Evolutionary conservation across 2,888 invertebrate species (phyloP).

Genomic region (Netelia fuscicornis): DNA sequence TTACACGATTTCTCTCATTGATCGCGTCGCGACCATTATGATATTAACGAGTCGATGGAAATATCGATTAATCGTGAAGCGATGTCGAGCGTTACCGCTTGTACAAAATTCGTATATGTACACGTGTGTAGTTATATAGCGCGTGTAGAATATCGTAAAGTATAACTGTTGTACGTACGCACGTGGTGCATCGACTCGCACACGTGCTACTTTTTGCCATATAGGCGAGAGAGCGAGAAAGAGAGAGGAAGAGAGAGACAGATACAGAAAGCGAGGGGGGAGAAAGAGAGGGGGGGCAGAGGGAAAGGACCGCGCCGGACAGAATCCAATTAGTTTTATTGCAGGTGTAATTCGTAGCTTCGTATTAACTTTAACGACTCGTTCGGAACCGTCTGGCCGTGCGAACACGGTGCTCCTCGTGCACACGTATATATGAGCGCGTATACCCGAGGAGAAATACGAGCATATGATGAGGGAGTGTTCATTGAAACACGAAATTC

Average conservation of each 20-base stretch:
- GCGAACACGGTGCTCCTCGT: conserved; percentile 6
- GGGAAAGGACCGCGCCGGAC: conserved; percentile 58
- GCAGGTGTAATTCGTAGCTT: conserved; percentile 69
- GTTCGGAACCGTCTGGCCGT: conserved; percentile 58
- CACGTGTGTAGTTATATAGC: conserved; percentile 9
- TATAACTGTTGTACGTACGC: conserved; percentile 31
- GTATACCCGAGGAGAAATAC: neutral
- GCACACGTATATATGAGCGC: neutral
- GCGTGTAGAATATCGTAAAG: conserved; percentile 8
- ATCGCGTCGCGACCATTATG: conserved; percentile 34
- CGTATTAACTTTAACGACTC: conserved; percentile 70
- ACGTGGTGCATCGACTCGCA: conserved; percentile 22
- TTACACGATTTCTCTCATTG: conserved; percentile 26
- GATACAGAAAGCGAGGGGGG: neutral
- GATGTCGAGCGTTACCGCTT: neutral
- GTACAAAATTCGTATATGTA: conserved; percentile 19
- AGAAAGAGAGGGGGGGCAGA: neutral
- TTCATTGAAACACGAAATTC: conserved; percentile 68
- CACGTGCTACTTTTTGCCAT: conserved; percentile 55
- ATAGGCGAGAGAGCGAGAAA: conserved; percentile 43
- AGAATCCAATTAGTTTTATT: conserved; percentile 71
- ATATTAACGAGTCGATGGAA: conserved; percentile 55
- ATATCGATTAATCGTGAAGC: conserved; percentile 61
- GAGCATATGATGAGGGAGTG: conserved; percentile 16
- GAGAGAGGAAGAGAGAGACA: conserved; percentile 11